Evolutionary conservation across 2,888 invertebrate genomes (phyloP).

Genomic region (Mythimna lalbum): DNA sequence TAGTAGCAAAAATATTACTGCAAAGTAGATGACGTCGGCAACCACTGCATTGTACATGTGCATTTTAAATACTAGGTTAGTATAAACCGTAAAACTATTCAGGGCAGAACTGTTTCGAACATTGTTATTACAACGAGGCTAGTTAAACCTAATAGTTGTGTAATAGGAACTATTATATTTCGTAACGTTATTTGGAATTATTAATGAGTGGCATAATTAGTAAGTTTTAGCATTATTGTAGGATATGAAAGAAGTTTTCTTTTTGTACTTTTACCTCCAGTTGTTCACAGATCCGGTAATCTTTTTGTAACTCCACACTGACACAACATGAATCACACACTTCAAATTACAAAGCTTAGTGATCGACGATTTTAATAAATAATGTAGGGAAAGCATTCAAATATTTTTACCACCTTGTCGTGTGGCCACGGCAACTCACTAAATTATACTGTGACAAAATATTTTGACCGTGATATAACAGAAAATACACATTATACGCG

Average conservation of each 20-base stretch:
- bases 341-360: slow-evolving; percentile 25
- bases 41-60: slow-evolving; percentile 88
- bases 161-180: slow-evolving; percentile 3
- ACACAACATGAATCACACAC: slow-evolving; percentile 23
- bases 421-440: slow-evolving; percentile 76
- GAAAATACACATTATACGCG: slow-evolving; percentile 60
- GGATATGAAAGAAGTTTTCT: neutral
- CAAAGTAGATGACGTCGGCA: slow-evolving; percentile 89
- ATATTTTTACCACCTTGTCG: slow-evolving; percentile 64
- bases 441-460: slow-evolving; percentile 80
- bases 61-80: slow-evolving; percentile 88
- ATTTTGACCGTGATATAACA: slow-evolving; percentile 66
- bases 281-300: slow-evolving; percentile 5
- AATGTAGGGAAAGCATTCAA: slow-evolving; percentile 40
- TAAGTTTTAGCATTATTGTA: neutral
- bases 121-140: slow-evolving; percentile 54
- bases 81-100: slow-evolving; percentile 83
- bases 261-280: slow-evolving; percentile 36
- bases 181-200: neutral
- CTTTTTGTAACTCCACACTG: slow-evolving; percentile 30
- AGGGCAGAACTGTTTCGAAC: slow-evolving; percentile 72
- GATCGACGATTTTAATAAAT: slow-evolving; percentile 27
- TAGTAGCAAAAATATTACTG: slow-evolving; percentile 89
- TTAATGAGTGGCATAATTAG: neutral
- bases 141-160: slow-evolving; percentile 33